Evolutionary conservation across 1,140 invertebrate genomes (phyloP), one percentile per base, ranked within the genome.

Genomic region (Drosophila orosa): DNA sequence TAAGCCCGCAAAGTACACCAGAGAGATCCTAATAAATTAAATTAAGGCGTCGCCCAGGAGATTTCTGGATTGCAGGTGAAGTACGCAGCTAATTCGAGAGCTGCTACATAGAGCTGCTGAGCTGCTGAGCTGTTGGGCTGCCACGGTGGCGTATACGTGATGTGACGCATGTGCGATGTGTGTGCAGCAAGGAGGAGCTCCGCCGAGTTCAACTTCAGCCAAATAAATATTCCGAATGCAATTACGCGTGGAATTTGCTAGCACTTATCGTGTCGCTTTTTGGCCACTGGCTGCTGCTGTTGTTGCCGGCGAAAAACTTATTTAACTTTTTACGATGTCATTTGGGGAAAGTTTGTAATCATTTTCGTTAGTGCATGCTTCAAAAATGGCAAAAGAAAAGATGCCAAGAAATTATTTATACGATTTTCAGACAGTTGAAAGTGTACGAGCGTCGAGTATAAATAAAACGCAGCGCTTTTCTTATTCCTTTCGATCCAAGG

Each of bases 311-410:
- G 58, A 40, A 15, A 15, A 87, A 87, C 76, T 89, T 87, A 80
- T 89, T 87, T 89, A 83, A 89, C 72, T 89, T 87, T 82, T 84
- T 87, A 72, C 83, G 84, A 80, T 83, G 83, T 87, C 84, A 83
- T 89, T 87, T 80, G 60, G 44, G 19, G 42, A 81, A 87, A 87
- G 83, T 89, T 87, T 89, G 79, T 79, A 89, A 89, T 89, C 84
- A 77, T 87, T 87, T 87, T 82, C 75, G 71, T 87, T 79, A 73
- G 60, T 86, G 74, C 69, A 62, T 74, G 63, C 81, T 85, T 84
- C 72, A 84, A 79, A 75, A 84, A 76, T 79, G 82, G 57, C 65
- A 50, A 79, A 69, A 79, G 59, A 65, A 74, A 59, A 19, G 65
- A 80, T 58, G 73, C 71, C 65, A 61, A 59, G 56, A 87, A 82